Evolutionary conservation across 1,140 invertebrate genomes (phyloP), one percentile per base, ranked within the genome.

Genomic region (Arctopsyche grandis): DNA sequence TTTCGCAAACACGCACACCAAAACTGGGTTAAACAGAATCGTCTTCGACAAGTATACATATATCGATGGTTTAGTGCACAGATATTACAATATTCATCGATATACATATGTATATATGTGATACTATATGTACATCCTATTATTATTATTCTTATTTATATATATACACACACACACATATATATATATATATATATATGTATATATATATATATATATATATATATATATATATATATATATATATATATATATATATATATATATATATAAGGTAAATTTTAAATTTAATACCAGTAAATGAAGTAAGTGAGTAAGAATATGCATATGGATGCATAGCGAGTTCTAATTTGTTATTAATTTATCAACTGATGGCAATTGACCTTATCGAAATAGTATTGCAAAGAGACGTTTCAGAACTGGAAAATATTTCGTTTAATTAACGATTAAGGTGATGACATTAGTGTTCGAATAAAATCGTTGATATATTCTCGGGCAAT

Each of bases 381-480:
- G 56, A 60, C 56, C 56, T 60, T 60, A 60, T 60, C 56, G 16
- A 21, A 60, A 60, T 60, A 38, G 7, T 38, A 21, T 60, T 21
- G 16, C 56, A 3, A 9, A 7, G 21, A 60, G 9, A 21, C 16
- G 16, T 60, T 19, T 19, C 16, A 60, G 29, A 4, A 38, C 29
- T 38, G 29, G 21, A 60, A 60, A 60, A 19, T 19, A 19, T 60
- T 19, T 19, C 14, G 16, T 60, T n/a, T 19, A 19, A n/a, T 7
- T 60, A 60, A 21, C 16, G 56, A n/a, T 38, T 7, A 7, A 38
- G 29, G 1, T 38, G 29, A 7, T 38, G 29, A 38, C 29, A 38
- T 38, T 38, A 38, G 29, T 19, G 16, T 60, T 60, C 16, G 21
- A 5, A 60, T 19, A 60, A 60, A 60, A 1, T 3, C 1, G 9